These are phyloP conservation scores for Australoheros facetus DNA, from an alignment of 2,797 vertebrate genomes.

Conservation along the genomic window DNA sequence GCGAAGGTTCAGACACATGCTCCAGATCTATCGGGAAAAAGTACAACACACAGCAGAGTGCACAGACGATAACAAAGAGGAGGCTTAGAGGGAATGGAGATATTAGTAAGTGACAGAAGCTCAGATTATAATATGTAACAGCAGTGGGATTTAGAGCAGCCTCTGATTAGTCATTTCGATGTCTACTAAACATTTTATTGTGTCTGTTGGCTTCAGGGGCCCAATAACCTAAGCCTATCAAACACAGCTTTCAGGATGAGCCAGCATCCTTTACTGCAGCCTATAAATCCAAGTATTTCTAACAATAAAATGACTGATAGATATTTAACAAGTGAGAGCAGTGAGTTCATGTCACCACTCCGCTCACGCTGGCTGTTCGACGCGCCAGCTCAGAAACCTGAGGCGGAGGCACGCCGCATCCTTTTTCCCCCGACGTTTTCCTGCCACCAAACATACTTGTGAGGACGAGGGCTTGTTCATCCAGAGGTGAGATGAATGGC, in stretches of 20 bases:
- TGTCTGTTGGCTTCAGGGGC: constrained; percentile 41
- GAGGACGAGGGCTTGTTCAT: constrained; percentile 75
- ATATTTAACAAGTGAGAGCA: constrained; percentile 56
- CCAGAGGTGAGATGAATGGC: constrained; percentile 75
- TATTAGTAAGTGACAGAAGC: constrained; percentile 24
- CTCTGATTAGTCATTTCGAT: constrained; percentile 44
- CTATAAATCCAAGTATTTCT: constrained; percentile 44
- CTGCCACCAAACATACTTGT: constrained; percentile 65
- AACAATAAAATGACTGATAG: constrained; percentile 51
- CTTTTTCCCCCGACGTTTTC: constrained; percentile 13
- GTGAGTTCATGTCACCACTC: constrained; percentile 41
- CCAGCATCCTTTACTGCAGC: constrained; percentile 49
- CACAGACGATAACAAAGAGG: neutral
- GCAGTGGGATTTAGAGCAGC: constrained; percentile 19
- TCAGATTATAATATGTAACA: constrained; percentile 18
- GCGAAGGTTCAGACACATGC: neutral
- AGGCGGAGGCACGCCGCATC: constrained; percentile 37
- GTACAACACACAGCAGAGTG: accelerated
- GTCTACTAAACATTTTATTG: constrained; percentile 52
- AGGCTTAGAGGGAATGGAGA: neutral
- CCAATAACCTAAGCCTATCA: constrained; percentile 23
- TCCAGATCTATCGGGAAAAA: neutral
- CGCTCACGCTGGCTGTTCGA: neutral
- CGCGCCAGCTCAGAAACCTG: constrained; percentile 38
- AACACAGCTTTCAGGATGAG: constrained; percentile 48